Base-by-base conservation (phyloP, 2,888 invertebrate species). In the Heterodera filipjevi region DNA sequence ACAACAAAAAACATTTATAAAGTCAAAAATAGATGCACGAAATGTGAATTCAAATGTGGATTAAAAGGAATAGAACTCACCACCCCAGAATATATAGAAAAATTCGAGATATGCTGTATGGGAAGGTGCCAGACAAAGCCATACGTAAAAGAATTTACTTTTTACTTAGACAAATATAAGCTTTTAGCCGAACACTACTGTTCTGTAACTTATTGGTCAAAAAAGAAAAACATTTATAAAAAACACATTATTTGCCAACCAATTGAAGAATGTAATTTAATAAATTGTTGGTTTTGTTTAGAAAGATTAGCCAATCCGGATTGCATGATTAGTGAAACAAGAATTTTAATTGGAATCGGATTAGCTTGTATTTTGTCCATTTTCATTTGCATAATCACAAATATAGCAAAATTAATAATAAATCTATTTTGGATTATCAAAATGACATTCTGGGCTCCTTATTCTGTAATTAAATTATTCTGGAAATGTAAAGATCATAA, bases 291-390 rank as follows among this genome's bases (percentile, higher is more conserved):
- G 32, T 27, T 30, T 3, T 32, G 44, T 14, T 14, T 44, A 6
- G 71, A 71, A 32, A 71, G 33, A 71, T 14, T 71, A 12, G 30
- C 49, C 6, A 71, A 71, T 14, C 71, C 71, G 10, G n/a, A 71
- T 10, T 71, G 71, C 14, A n/a, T n/a, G 14, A n/a, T 30, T 1
- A 1, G 2, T 2, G 71, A 33, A 14, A 71, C 46, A 30, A 6
- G 30, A 30, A 71, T 71, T 14, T 32, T 71, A 33, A 71, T 71
- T n/a, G 71, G 71, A 8, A 71, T 33, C 12, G 32, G 44, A n/a
- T 12, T 71, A 32, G 71, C 46, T 12, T 49, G 44, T 16, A 33
- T 71, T 32, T 16, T 71, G 32, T 30, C 16, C 8, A 6, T 71
- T 14, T 12, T 71, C 3, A 32, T 71, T 12, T 33, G 27, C 16